Conservation (phyloP, 2,888 invertebrate genomes). For the Troilus luridus region DNA sequence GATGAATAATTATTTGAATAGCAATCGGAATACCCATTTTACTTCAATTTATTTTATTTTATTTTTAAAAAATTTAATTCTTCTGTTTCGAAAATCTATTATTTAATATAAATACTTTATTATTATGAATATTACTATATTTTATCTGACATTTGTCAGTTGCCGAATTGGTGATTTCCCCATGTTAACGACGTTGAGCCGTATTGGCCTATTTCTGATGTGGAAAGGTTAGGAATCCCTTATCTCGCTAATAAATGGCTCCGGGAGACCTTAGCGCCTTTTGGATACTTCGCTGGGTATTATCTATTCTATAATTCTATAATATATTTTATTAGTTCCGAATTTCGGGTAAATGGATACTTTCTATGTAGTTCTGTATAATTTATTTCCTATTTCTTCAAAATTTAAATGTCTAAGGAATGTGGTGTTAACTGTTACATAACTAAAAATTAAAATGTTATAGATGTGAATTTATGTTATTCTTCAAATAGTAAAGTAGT, state of each 20-base stretch:
- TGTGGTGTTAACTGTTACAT: background rate
- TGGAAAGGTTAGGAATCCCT: slow-evolving; percentile 20
- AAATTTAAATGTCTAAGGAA: background rate
- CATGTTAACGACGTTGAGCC: background rate
- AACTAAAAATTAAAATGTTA: background rate
- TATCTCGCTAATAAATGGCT: slow-evolving; percentile 1
- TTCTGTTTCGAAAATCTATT: background rate
- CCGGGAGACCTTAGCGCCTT: background rate
- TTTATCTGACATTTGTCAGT: background rate
- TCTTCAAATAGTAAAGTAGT: background rate
- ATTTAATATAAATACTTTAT: background rate
- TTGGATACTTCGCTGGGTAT: background rate
- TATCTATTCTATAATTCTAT: background rate
- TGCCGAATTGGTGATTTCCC: background rate
- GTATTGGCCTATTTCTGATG: background rate
- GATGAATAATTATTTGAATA: background rate
- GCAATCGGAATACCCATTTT: background rate
- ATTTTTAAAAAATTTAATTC: background rate
- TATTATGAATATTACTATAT: background rate
- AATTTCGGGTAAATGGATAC: slow-evolving; percentile 15
- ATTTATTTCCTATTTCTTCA: slow-evolving; percentile 21
- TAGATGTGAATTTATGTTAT: background rate
- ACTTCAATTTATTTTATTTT: background rate
- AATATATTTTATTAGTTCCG: background rate
- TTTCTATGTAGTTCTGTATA: slow-evolving; percentile 27